Conservation (phyloP, 2,797 vertebrate species). For the Gila robusta region DNA sequence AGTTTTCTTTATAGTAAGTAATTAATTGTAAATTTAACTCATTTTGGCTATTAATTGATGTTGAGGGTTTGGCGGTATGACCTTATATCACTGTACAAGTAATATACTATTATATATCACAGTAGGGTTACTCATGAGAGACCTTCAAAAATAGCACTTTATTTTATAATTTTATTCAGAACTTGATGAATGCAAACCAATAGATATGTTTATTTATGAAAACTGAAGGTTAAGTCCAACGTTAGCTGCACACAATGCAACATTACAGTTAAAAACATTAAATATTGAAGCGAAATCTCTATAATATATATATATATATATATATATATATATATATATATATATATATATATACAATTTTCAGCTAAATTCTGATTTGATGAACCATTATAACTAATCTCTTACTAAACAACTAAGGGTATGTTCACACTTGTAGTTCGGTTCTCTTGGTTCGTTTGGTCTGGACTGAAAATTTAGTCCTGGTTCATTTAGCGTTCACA, state of each 20-base stretch:
- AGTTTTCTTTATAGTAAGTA: slow-evolving; percentile 31
- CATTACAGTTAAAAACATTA: not conserved
- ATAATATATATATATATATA: not conserved
- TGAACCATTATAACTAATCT: not conserved
- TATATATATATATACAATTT: not conserved
- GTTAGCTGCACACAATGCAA: not conserved
- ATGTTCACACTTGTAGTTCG: not conserved
- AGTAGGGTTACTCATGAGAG: not conserved
- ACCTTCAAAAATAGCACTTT: not conserved
- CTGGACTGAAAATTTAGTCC: not conserved
- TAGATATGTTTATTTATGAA: not conserved
- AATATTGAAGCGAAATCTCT: not conserved
- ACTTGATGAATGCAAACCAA: not conserved
- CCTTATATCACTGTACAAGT: not conserved
- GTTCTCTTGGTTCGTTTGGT: not conserved
- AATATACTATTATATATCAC: not conserved
- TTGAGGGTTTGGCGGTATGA: slow-evolving; percentile 33
- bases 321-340: not conserved
- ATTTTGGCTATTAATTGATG: slow-evolving; percentile 40
- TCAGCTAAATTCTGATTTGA: not conserved
- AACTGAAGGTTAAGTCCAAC: not conserved
- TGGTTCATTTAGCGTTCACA: not conserved
- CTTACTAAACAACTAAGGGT: not conserved
- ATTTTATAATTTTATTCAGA: not conserved
- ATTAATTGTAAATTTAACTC: slow-evolving; percentile 73